These are phyloP conservation scores for Esox lucius DNA, from an alignment of 2,797 vertebrate genomes.

Conservation along the genomic window DNA sequence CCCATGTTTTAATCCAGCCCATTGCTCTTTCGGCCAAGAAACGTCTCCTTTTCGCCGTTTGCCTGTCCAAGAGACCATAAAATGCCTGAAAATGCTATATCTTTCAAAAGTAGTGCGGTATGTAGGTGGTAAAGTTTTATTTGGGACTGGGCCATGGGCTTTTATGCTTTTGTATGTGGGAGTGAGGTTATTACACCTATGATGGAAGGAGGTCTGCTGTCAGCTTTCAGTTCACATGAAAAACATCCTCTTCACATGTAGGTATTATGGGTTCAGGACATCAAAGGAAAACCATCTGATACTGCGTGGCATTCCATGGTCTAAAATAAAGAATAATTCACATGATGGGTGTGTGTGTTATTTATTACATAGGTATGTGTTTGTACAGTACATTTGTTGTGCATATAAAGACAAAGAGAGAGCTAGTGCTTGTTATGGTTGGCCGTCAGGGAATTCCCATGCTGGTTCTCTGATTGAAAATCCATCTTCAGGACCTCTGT, in stretches of 20 bases:
- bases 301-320: slow-evolving; percentile 50
- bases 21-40: too few relatives aligned
- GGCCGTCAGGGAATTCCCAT: slow-evolving; percentile 69
- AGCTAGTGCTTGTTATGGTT: slow-evolving; percentile 37
- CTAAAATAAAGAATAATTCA: slow-evolving; percentile 49
- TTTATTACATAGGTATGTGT: slow-evolving; percentile 27
- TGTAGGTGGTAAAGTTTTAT: background rate
- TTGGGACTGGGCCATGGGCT: background rate
- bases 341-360: slow-evolving; percentile 46
- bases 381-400: slow-evolving; percentile 1
- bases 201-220: slow-evolving; percentile 47
- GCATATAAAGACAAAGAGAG: background rate
- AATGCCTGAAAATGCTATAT: background rate
- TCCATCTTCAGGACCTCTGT: slow-evolving; percentile 57
- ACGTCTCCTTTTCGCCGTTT: too few relatives aligned
- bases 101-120: background rate
- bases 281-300: slow-evolving; percentile 70
- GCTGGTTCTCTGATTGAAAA: slow-evolving; percentile 64
- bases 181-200: slow-evolving; percentile 21
- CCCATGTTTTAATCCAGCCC: too few relatives aligned
- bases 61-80: too few relatives aligned
- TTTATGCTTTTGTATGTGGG: slow-evolving; percentile 69
- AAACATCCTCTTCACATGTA: slow-evolving; percentile 51
- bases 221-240: slow-evolving; percentile 31
- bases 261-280: slow-evolving; percentile 52